A percentile compares a stretch with the other conserved stretches of the same genome.
Evolutionary conservation across 2,888 invertebrate genomes (phyloP).

Genomic region (Anticlea derivata): DNA sequence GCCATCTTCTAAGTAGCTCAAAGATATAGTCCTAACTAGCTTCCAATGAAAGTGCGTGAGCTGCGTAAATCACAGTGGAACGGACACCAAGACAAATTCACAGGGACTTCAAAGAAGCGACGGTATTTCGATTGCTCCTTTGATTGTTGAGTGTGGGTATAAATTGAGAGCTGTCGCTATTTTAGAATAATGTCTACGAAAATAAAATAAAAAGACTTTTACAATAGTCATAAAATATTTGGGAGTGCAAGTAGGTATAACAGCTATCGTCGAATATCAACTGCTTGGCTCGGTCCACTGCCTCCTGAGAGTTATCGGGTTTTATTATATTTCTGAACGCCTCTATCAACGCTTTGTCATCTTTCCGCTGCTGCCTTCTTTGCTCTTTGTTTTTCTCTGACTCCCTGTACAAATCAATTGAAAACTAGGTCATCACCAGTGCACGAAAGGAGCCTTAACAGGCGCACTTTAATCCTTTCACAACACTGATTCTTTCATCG

Average conservation of each 20-base stretch:
- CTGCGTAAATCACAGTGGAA: constrained; percentile 47
- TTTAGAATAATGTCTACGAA: constrained; percentile 34
- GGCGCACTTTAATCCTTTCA: no score
- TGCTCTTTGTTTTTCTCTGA: constrained; percentile 40
- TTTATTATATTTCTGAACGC: constrained; percentile 34
- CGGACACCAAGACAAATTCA: constrained; percentile 60
- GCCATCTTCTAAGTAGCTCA: no score
- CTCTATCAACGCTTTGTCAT: constrained; percentile 41
- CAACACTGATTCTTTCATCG: no score
- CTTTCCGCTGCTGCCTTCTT: constrained; percentile 38
- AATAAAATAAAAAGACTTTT: background rate
- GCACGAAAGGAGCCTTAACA: no score
- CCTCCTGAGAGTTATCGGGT: constrained; percentile 28
- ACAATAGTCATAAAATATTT: no score
- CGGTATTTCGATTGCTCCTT: constrained; percentile 56
- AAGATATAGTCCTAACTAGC: no score
- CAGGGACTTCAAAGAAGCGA: constrained; percentile 72
- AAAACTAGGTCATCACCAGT: no score
- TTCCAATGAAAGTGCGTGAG: constrained; percentile 37
- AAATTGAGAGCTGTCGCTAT: constrained; percentile 39
- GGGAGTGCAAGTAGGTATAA: no score
- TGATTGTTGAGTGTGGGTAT: constrained; percentile 60
- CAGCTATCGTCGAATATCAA: constrained; percentile 56
- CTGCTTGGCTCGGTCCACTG: constrained; percentile 50
- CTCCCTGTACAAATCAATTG: no score